Conservation (phyloP, 2,888 invertebrate species). For the Cephonodes hylas region DNA sequence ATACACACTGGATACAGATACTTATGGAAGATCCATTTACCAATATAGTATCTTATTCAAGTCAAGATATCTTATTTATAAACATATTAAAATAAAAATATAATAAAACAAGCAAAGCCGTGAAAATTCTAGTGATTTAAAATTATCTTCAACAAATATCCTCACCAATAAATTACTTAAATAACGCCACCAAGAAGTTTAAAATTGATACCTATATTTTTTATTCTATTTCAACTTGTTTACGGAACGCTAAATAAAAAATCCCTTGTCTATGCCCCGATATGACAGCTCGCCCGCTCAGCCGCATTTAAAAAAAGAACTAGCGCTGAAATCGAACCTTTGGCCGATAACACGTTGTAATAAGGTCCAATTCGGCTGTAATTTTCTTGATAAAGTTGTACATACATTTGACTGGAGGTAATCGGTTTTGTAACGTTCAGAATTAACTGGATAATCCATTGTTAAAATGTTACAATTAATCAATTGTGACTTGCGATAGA, state of each 20-base stretch:
- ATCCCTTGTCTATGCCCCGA: background rate
- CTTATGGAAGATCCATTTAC: too few relatives aligned
- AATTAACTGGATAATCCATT: slow-evolving; percentile 44
- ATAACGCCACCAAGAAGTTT: background rate
- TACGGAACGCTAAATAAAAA: background rate
- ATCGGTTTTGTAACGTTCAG: slow-evolving; percentile 40
- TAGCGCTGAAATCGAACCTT: slow-evolving; percentile 23
- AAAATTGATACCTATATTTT: background rate
- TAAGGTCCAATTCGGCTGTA: slow-evolving; percentile 30
- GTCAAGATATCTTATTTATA: too few relatives aligned
- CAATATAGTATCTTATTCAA: too few relatives aligned
- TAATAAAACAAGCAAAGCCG: too few relatives aligned
- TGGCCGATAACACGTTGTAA: slow-evolving; percentile 29
- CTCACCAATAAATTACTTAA: too few relatives aligned
- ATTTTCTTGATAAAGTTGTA: background rate
- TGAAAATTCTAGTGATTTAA: too few relatives aligned
- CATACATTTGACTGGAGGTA: slow-evolving; percentile 30
- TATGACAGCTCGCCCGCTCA: background rate
- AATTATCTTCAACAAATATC: too few relatives aligned
- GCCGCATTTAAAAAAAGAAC: slow-evolving; percentile 19
- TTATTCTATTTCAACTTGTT: background rate
- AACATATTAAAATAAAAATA: too few relatives aligned
- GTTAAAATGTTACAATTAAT: slow-evolving; percentile 45
- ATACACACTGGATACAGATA: too few relatives aligned
- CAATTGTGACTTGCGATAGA: slow-evolving; percentile 24